phyloP scores from a whole-genome alignment of 2,113 vertebrate species.

The sheep (Ovis aries) region DNA sequence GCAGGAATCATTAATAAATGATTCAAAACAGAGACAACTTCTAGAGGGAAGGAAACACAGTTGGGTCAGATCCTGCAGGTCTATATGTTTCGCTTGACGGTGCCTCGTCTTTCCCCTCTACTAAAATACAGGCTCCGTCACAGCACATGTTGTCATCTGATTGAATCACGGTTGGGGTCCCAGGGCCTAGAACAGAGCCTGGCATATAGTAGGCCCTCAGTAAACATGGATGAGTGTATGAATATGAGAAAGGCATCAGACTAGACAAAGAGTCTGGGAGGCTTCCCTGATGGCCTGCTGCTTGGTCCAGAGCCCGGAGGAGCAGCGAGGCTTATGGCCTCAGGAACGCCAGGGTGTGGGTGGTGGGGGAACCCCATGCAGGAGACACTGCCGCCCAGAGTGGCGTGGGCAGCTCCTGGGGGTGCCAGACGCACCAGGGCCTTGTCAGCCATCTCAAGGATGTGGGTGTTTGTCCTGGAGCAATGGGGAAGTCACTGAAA shows the following conservation, averaged over 20 bases:
- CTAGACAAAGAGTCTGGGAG: not conserved
- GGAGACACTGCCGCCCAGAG: not conserved
- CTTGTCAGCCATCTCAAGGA: not conserved
- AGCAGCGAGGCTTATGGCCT: not conserved
- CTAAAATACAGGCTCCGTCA: not conserved
- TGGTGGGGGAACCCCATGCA: not conserved
- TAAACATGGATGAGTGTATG: not conserved
- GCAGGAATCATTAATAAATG: not conserved
- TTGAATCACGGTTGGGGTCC: not conserved
- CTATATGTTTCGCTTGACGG: not conserved
- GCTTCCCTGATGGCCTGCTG: not conserved
- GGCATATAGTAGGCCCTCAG: not conserved
- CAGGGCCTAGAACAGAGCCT: not conserved
- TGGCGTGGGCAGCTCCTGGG: not conserved
- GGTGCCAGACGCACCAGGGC: not conserved
- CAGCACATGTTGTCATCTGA: not conserved
- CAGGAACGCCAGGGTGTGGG: rapidly evolving
- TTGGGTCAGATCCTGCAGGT: not conserved
- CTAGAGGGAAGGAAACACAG: not conserved
- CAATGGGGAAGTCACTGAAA: not conserved
- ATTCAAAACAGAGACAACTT: not conserved
- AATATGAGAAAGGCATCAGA: not conserved
- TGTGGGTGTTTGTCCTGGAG: not conserved
- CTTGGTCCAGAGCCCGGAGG: not conserved
- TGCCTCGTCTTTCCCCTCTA: not conserved